Conservation (phyloP, 2,888 invertebrate species). For the Psylliodes chrysocephalus region DNA sequence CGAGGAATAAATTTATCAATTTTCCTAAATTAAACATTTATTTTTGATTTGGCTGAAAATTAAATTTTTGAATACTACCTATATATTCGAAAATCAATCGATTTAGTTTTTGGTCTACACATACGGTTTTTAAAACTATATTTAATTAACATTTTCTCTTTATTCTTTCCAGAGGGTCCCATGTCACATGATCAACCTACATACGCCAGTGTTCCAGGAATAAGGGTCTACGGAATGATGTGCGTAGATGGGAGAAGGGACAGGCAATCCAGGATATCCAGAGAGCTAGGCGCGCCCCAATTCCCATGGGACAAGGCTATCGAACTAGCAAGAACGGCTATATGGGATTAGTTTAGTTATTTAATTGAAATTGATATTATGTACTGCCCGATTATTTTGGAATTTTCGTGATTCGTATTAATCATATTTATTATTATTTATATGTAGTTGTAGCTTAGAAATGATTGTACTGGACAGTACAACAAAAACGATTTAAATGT, state of each 20-base stretch:
- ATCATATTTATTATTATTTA: conserved; percentile 25
- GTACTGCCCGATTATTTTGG: conserved; percentile 12
- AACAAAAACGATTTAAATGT: not conserved
- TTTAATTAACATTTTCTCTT: too few relatives aligned
- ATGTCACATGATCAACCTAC: conserved; percentile 95
- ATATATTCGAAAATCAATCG: too few relatives aligned
- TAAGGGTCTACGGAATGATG: conserved; percentile 94
- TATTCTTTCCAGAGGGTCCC: conserved; percentile 79
- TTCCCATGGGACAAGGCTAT: conserved; percentile 84
- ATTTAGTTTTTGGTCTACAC: too few relatives aligned
- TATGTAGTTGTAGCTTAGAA: conserved; percentile 11
- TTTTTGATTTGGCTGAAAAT: too few relatives aligned
- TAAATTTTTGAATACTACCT: too few relatives aligned
- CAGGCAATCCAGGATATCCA: conserved; percentile 63
- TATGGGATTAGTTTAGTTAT: conserved; percentile 69
- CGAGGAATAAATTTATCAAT: too few relatives aligned
- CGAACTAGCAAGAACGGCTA: conserved; percentile 74
- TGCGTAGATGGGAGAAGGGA: conserved; percentile 71
- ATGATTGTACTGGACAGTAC: conserved; percentile 5
- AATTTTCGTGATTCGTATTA: conserved; percentile 23
- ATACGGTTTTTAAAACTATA: too few relatives aligned
- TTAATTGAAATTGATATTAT: conserved; percentile 11
- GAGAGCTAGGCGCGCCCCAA: conserved; percentile 66
- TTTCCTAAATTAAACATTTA: too few relatives aligned
- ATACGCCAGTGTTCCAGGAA: conserved; percentile 92